A percentile compares a stretch with the other conserved stretches of the same genome.
These are phyloP conservation scores for Oriolus oriolus DNA, from an alignment of 2,113 vertebrate species.

Conservation along the genomic window DNA sequence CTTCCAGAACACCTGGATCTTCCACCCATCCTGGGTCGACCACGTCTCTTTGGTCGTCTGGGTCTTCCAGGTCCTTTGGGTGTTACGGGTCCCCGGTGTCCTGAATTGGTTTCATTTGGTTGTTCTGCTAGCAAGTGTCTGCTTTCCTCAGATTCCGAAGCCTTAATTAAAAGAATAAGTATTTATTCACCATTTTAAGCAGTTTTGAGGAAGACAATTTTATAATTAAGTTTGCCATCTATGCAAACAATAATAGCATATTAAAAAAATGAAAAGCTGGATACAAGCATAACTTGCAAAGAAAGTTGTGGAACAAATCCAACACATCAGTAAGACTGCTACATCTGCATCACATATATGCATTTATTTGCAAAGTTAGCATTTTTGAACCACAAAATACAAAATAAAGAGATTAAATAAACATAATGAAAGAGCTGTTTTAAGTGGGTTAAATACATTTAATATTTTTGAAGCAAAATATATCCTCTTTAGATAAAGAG, in stretches of 20 bases:
- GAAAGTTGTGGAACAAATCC: not conserved
- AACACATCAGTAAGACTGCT: not conserved
- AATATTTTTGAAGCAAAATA: not conserved
- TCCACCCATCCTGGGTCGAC: slow-evolving; percentile 17
- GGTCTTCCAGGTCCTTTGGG: slow-evolving; percentile 72
- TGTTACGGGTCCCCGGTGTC: not conserved
- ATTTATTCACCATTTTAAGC: not conserved
- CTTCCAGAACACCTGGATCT: slow-evolving; percentile 59
- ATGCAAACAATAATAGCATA: not conserved
- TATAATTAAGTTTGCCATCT: not conserved
- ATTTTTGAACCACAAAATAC: not conserved
- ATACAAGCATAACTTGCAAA: not conserved
- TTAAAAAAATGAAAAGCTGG: not conserved
- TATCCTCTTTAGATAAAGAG: not conserved
- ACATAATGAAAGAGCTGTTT: not conserved
- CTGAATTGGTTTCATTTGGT: not conserved
- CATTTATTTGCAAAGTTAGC: not conserved
- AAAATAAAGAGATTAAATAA: not conserved
- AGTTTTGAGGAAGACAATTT: not conserved
- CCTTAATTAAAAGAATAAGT: slow-evolving; percentile 29
- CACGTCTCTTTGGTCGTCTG: slow-evolving; percentile 54
- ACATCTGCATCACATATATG: not conserved
- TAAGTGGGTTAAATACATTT: not conserved
- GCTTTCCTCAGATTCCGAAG: not conserved
- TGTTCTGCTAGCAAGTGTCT: slow-evolving; percentile 3